Base-by-base conservation (phyloP, 2,113 vertebrate genomes). In the Trinectes maculatus region DNA sequence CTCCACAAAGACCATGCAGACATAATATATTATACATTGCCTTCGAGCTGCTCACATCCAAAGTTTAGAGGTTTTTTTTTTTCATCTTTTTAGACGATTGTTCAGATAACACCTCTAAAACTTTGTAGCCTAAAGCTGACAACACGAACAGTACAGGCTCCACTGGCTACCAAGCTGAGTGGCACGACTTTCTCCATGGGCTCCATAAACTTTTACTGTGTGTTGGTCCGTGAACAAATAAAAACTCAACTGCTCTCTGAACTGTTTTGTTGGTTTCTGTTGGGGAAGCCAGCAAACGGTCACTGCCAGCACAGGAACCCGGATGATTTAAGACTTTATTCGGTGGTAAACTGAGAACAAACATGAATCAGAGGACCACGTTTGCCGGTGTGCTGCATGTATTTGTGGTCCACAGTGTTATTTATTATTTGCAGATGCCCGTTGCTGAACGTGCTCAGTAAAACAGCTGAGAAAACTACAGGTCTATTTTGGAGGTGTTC, bases 191-290 rank as follows among this genome's bases (percentile, higher is more conserved):
- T 22, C 36, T 55, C 26, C 46, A 18, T 7, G 25, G 49, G 43
- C 55, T 29, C 66, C 51, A 57, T 66, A 61, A 80, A 71, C 29
- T 40, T 71, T 75, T 43, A 66, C 31, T 42, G 42, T 37, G 66
- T 51, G 59, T 55, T 54, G 28, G 47, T 46, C 43, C 66, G 55
- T 71, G 60, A 56, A 75, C 42, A 61, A 44, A 69, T 42, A 37
- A 63, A 68, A 57, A 22, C 16, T n/a, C 58, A 24, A 54, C 40
- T 51, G 62, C 5, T 25, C 53, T 11, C 3, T 66, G 29, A 37
- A 59, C 4, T 11, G 0, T 46, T 74, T 62, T 51, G 57, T 26
- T 28, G 21, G 37, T 48, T 43, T 43, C 42, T 43, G 34, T 37
- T 31, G 61, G 64, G 31, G 49, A 36, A 19, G 55, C 40, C 31